phyloP scores from a whole-genome alignment of 2,113 vertebrate species.

The Charina bottae region DNA sequence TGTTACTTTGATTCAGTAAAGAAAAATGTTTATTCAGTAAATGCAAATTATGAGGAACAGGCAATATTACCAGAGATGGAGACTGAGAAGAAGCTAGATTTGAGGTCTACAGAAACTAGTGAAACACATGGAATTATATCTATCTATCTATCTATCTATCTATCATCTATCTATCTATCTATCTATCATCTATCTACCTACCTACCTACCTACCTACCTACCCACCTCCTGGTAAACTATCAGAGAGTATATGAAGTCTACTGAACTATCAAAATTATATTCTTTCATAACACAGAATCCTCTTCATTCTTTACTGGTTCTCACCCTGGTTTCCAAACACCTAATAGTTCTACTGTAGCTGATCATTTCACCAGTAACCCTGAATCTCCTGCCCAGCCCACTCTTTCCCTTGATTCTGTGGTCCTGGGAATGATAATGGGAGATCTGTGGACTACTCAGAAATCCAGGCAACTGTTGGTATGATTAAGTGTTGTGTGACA shows the following conservation, averaged over 20 bases:
- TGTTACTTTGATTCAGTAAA: too few species aligned
- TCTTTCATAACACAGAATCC: neutral
- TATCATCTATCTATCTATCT: too few species aligned
- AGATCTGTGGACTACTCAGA: neutral
- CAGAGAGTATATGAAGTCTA: neutral
- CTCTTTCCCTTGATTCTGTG: neutral
- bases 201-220: too few species aligned
- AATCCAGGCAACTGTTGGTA: too few species aligned
- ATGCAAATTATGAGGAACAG: too few species aligned
- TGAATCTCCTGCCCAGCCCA: neutral
- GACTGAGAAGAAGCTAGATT: neutral
- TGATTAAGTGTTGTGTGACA: neutral
- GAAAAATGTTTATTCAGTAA: too few species aligned
- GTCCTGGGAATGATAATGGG: neutral
- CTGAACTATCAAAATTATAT: neutral
- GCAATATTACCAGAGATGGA: neutral
- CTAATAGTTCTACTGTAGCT: neutral
- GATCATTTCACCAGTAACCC: neutral
- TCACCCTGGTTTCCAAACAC: neutral
- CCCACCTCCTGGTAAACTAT: neutral
- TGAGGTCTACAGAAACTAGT: neutral
- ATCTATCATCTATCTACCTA: too few species aligned
- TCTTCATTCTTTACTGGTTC: neutral
- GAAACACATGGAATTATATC: too few species aligned
- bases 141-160: too few species aligned